Base-by-base conservation (phyloP, 2,888 invertebrate genomes). In the Eutolmus rufibarbis region DNA sequence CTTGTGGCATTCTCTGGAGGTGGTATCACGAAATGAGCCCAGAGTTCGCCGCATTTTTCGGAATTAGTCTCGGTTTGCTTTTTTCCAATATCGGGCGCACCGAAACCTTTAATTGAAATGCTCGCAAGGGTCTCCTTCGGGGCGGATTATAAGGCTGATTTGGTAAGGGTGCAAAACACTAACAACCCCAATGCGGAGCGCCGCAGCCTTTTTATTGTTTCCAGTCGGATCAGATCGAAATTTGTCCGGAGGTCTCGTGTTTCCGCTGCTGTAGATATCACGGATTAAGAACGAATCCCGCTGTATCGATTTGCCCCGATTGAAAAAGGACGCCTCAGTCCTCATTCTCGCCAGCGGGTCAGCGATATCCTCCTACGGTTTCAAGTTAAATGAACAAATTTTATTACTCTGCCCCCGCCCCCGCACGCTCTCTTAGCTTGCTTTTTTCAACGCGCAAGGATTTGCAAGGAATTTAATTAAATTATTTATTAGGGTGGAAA, bases 401-500 rank as follows among this genome's bases (percentile, higher is more conserved):
- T 85, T 85, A 85, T 86, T 86, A 86, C 23, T 78, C 16, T 14
- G 34, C 40, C 76, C 34, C 40, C 46, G 79, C 28, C 40, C 28
- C 46, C 9, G 14, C 16, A 31, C 19, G 28, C 23, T 85, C 74
- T 74, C 74, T 74, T 56, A 19, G 7, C 14, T 9, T 31, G 46
- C 28, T 37, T 76, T 76, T 51, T 76, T 76, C 51, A 19, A 31
- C 28, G 28, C 40, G 46, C 34, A 34, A 78, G 86, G 86, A 86
- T 86, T 86, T 78, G 43, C 40, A 79, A 86, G 66, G 86, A 86
- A 86, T 86, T 86, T 86, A 86, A 86, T 86, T 86, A 86, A 86
- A 86, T 86, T 86, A 86, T 86, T 86, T 88, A 88, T 88, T 88
- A 87, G 88, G 88, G 88, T 88, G 88, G 88, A 88, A 88, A 88